Conservation (phyloP, 1,140 invertebrate species). For the Euwallacea similis region DNA sequence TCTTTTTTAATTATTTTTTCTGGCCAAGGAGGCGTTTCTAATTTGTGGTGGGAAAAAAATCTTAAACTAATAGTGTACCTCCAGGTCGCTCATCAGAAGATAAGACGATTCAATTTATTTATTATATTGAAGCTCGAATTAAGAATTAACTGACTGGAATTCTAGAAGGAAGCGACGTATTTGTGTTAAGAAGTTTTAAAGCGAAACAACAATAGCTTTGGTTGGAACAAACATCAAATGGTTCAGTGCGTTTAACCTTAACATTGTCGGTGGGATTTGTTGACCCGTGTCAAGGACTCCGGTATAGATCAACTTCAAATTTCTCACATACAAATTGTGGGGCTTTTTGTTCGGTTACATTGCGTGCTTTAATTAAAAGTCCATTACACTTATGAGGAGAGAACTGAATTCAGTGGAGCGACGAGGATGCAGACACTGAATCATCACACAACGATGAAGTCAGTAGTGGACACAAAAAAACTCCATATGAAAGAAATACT, state of each 20-base stretch:
- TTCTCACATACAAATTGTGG: conserved; percentile 12
- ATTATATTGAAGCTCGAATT: background rate
- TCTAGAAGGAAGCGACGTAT: too few species aligned
- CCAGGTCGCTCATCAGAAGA: background rate
- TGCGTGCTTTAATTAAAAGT: too few species aligned
- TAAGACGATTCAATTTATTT: conserved; percentile 15
- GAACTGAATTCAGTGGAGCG: too few species aligned
- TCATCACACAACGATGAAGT: too few species aligned
- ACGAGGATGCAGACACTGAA: too few species aligned
- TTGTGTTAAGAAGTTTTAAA: too few species aligned
- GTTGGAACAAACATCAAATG: conserved; percentile 18
- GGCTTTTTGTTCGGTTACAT: too few species aligned
- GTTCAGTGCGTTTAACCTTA: conserved; percentile 21
- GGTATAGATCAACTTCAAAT: conserved; percentile 12
- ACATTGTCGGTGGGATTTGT: conserved; percentile 14
- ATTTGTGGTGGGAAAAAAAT: conserved; percentile 24
- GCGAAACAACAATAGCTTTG: background rate
- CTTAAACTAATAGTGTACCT: conserved; percentile 22
- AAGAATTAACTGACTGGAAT: background rate
- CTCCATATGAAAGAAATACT: too few species aligned
- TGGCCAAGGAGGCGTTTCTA: conserved; percentile 20
- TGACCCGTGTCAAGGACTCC: conserved; percentile 20
- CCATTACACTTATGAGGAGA: too few species aligned
- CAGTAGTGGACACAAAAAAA: too few species aligned
- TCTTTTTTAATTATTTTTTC: conserved; percentile 34